Evolutionary conservation across 2,888 invertebrate genomes (phyloP).

Genomic region (Cordilura impudica): DNA sequence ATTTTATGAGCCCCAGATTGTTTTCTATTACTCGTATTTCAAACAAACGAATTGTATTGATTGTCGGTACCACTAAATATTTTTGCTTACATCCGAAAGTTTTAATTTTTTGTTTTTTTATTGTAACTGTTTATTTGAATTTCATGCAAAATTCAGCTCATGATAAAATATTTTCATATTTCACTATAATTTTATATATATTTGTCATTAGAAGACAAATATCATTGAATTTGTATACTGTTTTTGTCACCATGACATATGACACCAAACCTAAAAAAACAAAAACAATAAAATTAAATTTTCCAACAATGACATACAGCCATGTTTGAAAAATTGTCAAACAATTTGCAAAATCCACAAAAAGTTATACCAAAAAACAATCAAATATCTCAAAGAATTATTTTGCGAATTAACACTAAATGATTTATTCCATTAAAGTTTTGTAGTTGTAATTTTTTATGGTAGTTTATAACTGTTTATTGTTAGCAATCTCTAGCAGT

Average conservation of each 20-base stretch:
- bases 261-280: conserved; percentile 45
- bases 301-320: conserved; percentile 38
- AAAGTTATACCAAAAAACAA: neutral
- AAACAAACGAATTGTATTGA: too few species aligned
- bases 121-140: too few species aligned
- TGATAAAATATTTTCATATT: too few species aligned
- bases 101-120: too few species aligned
- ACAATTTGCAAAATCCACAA: conserved; percentile 15
- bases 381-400: neutral
- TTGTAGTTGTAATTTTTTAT: conserved; percentile 65
- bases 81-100: too few species aligned
- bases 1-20: too few species aligned
- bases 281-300: neutral
- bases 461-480: conserved; percentile 70
- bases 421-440: conserved; percentile 52
- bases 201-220: neutral
- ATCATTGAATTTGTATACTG: neutral
- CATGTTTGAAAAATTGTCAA: conserved; percentile 36
- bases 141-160: too few species aligned
- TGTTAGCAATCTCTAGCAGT: conserved; percentile 68
- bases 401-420: conserved; percentile 55
- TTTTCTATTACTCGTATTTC: too few species aligned
- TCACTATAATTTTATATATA: too few species aligned
- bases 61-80: too few species aligned
- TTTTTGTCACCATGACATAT: conserved; percentile 47